Percentiles rank a stretch among this genome's conserved stretches.
Evolutionary conservation across 2,797 vertebrate species (phyloP).

Genomic region (Babyrousa celebensis): DNA sequence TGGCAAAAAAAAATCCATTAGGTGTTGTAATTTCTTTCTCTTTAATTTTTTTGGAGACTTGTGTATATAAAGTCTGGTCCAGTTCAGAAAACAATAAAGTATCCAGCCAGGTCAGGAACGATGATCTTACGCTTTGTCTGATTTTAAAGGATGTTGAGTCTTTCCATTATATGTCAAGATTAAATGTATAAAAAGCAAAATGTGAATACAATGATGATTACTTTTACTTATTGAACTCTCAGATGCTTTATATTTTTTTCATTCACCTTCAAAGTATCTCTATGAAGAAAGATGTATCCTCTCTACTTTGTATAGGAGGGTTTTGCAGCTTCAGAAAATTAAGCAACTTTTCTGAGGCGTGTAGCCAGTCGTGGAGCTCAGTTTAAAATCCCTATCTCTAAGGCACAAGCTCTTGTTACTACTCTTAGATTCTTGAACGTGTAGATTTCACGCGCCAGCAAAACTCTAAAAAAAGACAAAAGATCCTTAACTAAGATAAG

Average conservation of each 20-base stretch:
- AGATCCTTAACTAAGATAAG: not conserved
- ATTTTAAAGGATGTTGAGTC: slow-evolving; percentile 52
- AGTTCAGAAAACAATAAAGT: slow-evolving; percentile 62
- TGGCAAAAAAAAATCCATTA: not conserved
- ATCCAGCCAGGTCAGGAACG: not conserved
- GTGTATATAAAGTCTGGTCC: not conserved
- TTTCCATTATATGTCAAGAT: slow-evolving; percentile 15
- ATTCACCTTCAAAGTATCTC: not conserved
- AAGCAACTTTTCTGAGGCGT: not conserved
- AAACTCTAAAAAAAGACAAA: slow-evolving; percentile 39
- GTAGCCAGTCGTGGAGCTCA: not conserved
- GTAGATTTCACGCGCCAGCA: not conserved
- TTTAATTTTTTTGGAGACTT: slow-evolving; percentile 37
- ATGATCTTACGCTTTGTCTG: not conserved
- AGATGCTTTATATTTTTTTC: not conserved
- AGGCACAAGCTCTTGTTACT: not conserved
- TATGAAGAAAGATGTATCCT: not conserved
- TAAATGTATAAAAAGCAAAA: slow-evolving; percentile 21
- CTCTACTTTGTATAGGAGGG: not conserved
- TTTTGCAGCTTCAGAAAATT: not conserved
- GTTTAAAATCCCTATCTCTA: not conserved
- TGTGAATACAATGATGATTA: not conserved
- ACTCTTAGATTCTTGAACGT: not conserved
- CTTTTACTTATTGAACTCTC: slow-evolving; percentile 10
- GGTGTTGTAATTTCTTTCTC: slow-evolving; percentile 39